These are phyloP conservation scores for Syngnathus typhle DNA, from an alignment of 2,113 vertebrate genomes.

Conservation along the genomic window DNA sequence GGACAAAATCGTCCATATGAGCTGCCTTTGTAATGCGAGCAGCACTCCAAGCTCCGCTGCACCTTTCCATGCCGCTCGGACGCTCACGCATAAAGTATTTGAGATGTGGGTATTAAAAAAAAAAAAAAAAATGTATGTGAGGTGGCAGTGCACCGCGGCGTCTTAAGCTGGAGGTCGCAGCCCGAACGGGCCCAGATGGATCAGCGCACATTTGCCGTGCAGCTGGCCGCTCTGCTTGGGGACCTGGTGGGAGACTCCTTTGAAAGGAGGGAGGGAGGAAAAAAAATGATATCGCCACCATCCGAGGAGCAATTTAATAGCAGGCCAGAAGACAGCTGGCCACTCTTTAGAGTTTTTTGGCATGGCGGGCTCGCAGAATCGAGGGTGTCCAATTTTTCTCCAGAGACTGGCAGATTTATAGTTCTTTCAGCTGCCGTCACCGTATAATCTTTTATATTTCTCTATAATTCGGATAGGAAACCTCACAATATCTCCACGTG, in stretches of 20 bases:
- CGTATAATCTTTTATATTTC: conserved; percentile 58
- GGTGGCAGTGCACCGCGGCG: conserved; percentile 82
- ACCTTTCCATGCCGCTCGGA: conserved; percentile 85
- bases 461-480: conserved; percentile 44
- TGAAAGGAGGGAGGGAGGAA: conserved; percentile 47
- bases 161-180: conserved; percentile 85
- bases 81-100: conserved; percentile 71
- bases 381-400: conserved; percentile 72
- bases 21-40: conserved; percentile 80
- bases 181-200: conserved; percentile 88
- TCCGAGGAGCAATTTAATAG: conserved; percentile 77
- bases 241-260: conserved; percentile 83
- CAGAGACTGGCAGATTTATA: conserved; percentile 70
- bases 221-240: conserved; percentile 94
- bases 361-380: conserved; percentile 72
- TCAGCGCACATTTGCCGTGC: conserved; percentile 89
- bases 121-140: background rate
- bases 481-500: background rate
- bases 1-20: conserved; percentile 70
- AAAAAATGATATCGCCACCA: conserved; percentile 74
- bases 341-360: conserved; percentile 77
- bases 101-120: conserved; percentile 6
- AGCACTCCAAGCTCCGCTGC: conserved; percentile 76
- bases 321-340: conserved; percentile 78
- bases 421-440: conserved; percentile 70